Evolutionary conservation across 2,113 vertebrate species (phyloP).

Genomic region (Butorides virescens): DNA sequence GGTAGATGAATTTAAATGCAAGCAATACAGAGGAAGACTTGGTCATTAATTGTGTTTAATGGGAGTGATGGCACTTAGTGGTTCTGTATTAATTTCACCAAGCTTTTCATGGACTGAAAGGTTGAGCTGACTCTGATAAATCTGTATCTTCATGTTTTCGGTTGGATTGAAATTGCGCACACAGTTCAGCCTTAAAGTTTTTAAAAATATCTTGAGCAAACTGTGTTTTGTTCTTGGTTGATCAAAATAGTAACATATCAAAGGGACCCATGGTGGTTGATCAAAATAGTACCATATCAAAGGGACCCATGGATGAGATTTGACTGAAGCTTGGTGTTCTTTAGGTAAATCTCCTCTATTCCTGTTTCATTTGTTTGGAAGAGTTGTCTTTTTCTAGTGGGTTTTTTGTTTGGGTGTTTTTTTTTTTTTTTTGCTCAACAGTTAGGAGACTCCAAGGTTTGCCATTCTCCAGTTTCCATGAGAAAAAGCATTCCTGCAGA

Average conservation of each 20-base stretch:
- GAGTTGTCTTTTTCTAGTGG: not conserved
- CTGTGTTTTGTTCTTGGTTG: not conserved
- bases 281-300: conserved; percentile 25
- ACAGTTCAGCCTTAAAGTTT: not conserved
- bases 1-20: not conserved
- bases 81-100: not conserved
- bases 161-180: not conserved
- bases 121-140: not conserved
- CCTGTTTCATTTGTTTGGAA: not conserved
- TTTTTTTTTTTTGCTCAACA: not conserved
- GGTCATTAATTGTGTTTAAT: not conserved
- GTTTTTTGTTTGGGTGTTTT: not conserved
- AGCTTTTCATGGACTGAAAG: not conserved
- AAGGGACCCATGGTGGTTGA: not conserved
- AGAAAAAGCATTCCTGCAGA: not conserved
- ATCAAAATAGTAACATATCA: conserved; percentile 16
- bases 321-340: not conserved
- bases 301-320: not conserved
- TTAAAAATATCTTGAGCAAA: not conserved
- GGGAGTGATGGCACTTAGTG: not conserved
- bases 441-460: not conserved
- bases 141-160: not conserved
- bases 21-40: not conserved
- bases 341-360: not conserved
- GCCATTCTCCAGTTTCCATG: not conserved